Percentiles rank a stretch among this genome's conserved stretches.
These are phyloP conservation scores for Argyresthia goedartella DNA, from an alignment of 2,888 invertebrate genomes.

Conservation along the genomic window DNA sequence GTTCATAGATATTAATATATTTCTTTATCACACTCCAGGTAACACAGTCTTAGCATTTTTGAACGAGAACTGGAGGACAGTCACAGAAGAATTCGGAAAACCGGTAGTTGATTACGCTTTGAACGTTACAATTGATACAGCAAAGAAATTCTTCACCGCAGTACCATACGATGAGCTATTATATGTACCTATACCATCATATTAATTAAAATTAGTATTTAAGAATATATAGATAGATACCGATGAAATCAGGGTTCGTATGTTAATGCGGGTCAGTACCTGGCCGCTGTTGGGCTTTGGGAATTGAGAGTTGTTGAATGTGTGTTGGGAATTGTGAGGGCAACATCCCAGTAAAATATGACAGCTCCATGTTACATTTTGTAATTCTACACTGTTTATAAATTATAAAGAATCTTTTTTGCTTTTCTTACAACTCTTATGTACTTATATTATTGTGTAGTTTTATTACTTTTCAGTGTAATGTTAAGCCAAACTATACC, in stretches of 20 bases:
- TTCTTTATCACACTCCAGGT: constrained; percentile 33
- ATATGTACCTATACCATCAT: constrained; percentile 48
- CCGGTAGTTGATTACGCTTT: constrained; percentile 60
- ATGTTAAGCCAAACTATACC: too few species aligned
- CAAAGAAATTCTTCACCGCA: constrained; percentile 54
- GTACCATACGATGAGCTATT: constrained; percentile 58
- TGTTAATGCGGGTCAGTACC: neutral
- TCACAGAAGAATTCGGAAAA: constrained; percentile 60
- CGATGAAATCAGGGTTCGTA: neutral
- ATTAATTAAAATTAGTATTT: neutral
- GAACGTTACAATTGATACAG: constrained; percentile 53
- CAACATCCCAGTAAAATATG: too few species aligned
- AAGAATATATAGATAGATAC: neutral
- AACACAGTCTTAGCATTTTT: constrained; percentile 55
- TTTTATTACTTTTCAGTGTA: too few species aligned
- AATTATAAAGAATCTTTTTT: too few species aligned
- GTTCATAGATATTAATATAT: neutral
- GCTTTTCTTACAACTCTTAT: too few species aligned
- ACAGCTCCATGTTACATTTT: too few species aligned
- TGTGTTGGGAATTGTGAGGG: neutral
- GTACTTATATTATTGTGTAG: too few species aligned
- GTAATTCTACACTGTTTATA: too few species aligned
- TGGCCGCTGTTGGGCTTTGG: neutral
- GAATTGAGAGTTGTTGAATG: neutral
- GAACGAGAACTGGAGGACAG: constrained; percentile 61